Percentiles rank a stretch among this genome's conserved stretches.
phyloP scores from a whole-genome alignment of 2,797 vertebrate species.

The Phoebastria nigripes region DNA sequence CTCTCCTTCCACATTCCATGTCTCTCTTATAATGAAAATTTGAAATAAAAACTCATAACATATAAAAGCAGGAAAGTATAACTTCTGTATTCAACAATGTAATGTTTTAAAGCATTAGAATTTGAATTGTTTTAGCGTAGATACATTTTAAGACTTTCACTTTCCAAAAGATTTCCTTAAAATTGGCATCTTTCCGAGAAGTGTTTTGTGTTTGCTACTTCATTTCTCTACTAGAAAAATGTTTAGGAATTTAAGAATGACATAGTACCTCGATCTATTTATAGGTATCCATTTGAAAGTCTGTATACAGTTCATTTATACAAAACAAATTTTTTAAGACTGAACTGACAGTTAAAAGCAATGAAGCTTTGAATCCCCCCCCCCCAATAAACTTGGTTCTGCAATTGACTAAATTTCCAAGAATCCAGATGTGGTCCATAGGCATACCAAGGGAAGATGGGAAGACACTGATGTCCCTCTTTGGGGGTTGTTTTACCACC shows the following conservation, averaged over 20 bases:
- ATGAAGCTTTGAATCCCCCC: background rate
- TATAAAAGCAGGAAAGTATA: background rate
- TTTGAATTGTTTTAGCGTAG: background rate
- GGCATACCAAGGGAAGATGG: background rate
- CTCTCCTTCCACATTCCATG: background rate
- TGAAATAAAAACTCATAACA: background rate
- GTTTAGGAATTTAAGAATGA: background rate
- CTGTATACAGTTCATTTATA: background rate
- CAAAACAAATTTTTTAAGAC: background rate
- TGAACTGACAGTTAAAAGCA: background rate
- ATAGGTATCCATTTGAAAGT: background rate
- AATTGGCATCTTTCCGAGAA: background rate
- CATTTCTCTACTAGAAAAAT: background rate
- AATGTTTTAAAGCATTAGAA: background rate
- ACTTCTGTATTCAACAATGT: background rate
- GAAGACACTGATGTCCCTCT: background rate
- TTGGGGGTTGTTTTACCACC: background rate
- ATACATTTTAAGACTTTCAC: background rate
- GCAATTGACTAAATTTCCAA: background rate
- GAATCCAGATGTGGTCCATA: conserved; percentile 2
- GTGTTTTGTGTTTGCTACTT: background rate
- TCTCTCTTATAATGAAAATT: background rate
- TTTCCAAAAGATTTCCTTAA: background rate
- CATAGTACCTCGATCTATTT: background rate
- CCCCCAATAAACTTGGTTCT: background rate